These are phyloP conservation scores for Eutrigla gurnardus DNA, from an alignment of 2,797 vertebrate genomes.

Conservation along the genomic window DNA sequence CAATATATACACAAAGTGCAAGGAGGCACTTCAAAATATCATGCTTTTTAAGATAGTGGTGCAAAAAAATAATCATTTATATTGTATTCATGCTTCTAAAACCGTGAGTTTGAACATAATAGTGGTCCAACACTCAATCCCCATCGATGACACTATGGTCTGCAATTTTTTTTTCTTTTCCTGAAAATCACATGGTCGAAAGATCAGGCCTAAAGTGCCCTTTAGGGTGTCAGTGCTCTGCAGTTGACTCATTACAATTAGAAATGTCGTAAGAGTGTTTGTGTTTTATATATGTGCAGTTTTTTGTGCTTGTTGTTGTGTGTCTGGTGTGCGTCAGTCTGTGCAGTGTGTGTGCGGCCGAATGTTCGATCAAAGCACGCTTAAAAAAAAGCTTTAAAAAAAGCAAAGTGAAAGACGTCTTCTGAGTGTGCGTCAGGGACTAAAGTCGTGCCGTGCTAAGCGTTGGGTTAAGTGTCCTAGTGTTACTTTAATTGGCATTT, in stretches of 20 bases:
- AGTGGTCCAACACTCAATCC: conserved; percentile 80
- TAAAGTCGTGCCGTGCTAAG: conserved; percentile 56
- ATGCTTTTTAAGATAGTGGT: conserved; percentile 89
- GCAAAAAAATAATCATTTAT: conserved; percentile 80
- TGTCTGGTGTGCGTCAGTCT: conserved; percentile 19
- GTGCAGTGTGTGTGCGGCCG: conserved; percentile 27
- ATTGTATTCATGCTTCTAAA: conserved; percentile 86
- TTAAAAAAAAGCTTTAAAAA: conserved; percentile 18
- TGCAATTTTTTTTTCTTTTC: conserved; percentile 48
- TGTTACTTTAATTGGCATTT: conserved; percentile 56
- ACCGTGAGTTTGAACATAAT: conserved; percentile 79
- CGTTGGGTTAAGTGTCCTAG: conserved; percentile 60
- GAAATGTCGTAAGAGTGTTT: conserved; percentile 38
- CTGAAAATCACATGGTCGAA: conserved; percentile 64
- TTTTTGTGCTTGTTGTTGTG: conserved; percentile 12
- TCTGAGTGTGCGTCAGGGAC: conserved; percentile 43
- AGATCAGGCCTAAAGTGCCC: conserved; percentile 43
- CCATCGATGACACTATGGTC: conserved; percentile 78
- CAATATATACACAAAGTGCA: conserved; percentile 94
- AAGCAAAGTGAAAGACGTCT: conserved; percentile 36
- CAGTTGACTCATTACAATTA: conserved; percentile 40
- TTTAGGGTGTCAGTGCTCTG: conserved; percentile 52
- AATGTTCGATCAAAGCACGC: conserved; percentile 37
- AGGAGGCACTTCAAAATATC: conserved; percentile 92
- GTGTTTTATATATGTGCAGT: conserved; percentile 15